Base-by-base conservation (phyloP, 1,140 invertebrate genomes). In the Antheraea mylitta region DNA sequence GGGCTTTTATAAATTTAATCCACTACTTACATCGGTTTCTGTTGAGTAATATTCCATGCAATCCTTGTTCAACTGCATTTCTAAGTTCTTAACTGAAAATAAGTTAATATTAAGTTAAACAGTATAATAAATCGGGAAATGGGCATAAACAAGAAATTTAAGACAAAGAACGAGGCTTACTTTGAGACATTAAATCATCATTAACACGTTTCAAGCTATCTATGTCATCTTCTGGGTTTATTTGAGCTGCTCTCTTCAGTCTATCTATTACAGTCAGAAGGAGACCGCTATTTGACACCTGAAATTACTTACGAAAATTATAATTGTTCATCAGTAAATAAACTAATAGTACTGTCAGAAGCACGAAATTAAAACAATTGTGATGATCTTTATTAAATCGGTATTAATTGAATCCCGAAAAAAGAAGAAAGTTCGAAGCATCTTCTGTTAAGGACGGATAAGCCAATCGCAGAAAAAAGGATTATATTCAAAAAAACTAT, bases 201-300 rank as follows among this genome's bases (percentile, higher is more conserved):
- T 82, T 82, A 59, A 62, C 64, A 6, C 75, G 63, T 36, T 58
- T 73, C 10, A 80, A 38, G 3, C 70, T 66, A 7, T 73, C 64
- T 3, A 82, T 72, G 16, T 75, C 71, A 7, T 78, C 64, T 18
- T 63, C 36, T 9, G 75, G 60, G 0, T 70, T 63, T 36, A 22
- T 18, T 61, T 69, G 42, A 9, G 69, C 18, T 0, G 73, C 70
- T 58, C 53, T 65, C 53, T 76, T 72, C 0, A 80, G 67, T 37
- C 71, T 62, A 9, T 60, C 66, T 13, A 80, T 68, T 1, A 74
- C 78, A 10, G 70, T 76, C 0, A 77, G 72, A 7, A 80, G 53
- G 19, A 82, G 70, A 16, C 79, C 75, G 8, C 69, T 66, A 22
- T 76, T 74, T 16, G 74, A 71, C 0, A 75, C 58, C 80, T 82